phyloP scores from a whole-genome alignment of 2,113 vertebrate species.

The Mystacornis crossleyi region DNA sequence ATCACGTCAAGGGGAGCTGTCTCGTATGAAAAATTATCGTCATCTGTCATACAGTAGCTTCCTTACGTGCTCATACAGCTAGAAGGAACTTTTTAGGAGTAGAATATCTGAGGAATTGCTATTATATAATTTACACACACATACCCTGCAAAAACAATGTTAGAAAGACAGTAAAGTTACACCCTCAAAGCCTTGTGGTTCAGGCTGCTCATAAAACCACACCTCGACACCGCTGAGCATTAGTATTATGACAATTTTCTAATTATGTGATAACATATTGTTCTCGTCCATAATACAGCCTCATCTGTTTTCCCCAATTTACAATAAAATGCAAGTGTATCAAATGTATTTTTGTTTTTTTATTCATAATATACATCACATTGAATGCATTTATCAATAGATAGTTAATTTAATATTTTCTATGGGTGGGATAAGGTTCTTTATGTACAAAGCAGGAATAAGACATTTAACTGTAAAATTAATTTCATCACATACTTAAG shows the following conservation, averaged over 20 bases:
- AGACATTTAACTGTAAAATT: constrained; percentile 52
- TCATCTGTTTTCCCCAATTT: constrained; percentile 29
- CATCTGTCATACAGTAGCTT: constrained; percentile 41
- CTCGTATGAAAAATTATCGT: constrained; percentile 46
- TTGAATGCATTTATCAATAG: not conserved
- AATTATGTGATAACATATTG: constrained; percentile 14
- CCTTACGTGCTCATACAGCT: constrained; percentile 2
- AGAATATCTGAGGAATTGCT: not conserved
- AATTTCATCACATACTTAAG: constrained; percentile 8
- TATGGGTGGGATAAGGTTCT: not conserved
- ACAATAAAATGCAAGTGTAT: constrained; percentile 12
- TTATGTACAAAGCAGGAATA: constrained; percentile 13
- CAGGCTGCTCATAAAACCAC: constrained; percentile 8
- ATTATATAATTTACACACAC: not conserved
- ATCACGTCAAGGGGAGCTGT: constrained; percentile 53
- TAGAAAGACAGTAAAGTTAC: constrained; percentile 10
- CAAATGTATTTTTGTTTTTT: not conserved
- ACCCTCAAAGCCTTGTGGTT: not conserved
- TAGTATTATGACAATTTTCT: not conserved
- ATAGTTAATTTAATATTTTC: constrained; percentile 34
- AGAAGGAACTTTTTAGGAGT: constrained; percentile 5
- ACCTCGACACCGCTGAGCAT: not conserved
- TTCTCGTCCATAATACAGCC: not conserved
- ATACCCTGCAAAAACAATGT: not conserved
- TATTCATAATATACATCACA: not conserved